These are phyloP conservation scores for Clarias fuscus DNA, from an alignment of 2,797 vertebrate species.

Conservation along the genomic window DNA sequence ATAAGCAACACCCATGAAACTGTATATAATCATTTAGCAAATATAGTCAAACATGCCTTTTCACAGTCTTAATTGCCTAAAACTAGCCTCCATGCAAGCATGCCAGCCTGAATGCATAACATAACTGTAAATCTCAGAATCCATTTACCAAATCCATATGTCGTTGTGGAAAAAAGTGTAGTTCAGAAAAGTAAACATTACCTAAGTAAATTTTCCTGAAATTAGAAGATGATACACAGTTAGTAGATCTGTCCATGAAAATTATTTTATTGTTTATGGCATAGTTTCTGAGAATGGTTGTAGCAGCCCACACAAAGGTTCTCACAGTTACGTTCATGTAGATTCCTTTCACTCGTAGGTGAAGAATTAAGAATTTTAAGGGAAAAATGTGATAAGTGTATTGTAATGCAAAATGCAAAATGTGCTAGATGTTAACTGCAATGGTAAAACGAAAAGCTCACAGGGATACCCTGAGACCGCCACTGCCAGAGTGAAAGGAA, in stretches of 20 bases:
- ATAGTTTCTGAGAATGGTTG: constrained; percentile 54
- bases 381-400: background rate
- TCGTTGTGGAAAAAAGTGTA: too few species aligned
- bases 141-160: too few species aligned
- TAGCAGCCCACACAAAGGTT: background rate
- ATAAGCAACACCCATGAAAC: too few species aligned
- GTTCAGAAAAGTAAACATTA: too few species aligned
- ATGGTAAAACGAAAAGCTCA: constrained; percentile 21
- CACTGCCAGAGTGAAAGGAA: background rate
- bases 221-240: background rate
- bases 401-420: background rate
- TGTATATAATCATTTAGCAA: too few species aligned
- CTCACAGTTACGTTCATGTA: background rate
- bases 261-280: background rate
- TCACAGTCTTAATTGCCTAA: too few species aligned
- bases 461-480: constrained; percentile 16
- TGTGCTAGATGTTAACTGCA: constrained; percentile 14
- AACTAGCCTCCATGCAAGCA: too few species aligned
- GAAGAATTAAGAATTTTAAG: background rate
- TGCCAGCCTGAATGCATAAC: too few species aligned
- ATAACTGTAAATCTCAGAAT: too few species aligned
- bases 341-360: background rate
- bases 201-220: too few species aligned
- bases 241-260: constrained; percentile 1
- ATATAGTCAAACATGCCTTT: too few species aligned